These are phyloP conservation scores for Drosophila neonasuta DNA, from an alignment of 2,888 invertebrate species.

Conservation along the genomic window DNA sequence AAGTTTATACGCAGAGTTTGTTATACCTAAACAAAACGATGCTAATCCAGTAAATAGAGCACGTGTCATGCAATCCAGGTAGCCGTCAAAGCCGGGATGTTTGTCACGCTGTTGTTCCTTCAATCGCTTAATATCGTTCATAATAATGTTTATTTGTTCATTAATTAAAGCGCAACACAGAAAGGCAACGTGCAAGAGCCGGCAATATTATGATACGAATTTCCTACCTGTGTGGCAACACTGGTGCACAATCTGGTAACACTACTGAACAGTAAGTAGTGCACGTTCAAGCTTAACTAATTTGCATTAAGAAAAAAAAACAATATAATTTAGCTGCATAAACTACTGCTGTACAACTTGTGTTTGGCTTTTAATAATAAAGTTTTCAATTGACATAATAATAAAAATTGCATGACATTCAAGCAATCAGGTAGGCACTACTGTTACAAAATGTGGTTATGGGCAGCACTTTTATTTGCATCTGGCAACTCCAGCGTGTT, in stretches of 20 bases:
- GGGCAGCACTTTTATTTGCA: constrained; percentile 17
- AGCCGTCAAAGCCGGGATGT: constrained; percentile 83
- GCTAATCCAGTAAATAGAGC: constrained; percentile 82
- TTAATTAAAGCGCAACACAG: constrained; percentile 1
- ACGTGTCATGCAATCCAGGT: constrained; percentile 83
- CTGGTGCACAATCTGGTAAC: constrained; percentile 19
- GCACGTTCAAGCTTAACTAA: neutral
- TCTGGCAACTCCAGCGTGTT: constrained; percentile 33
- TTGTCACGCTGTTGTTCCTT: constrained; percentile 82
- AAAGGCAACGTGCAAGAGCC: constrained; percentile 9
- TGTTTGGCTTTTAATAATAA: neutral
- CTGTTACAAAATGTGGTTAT: neutral
- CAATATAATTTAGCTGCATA: neutral
- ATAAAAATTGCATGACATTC: neutral
- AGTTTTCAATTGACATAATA: neutral
- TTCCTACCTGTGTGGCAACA: constrained; percentile 2
- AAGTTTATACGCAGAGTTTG: constrained; percentile 2
- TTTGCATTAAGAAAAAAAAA: neutral
- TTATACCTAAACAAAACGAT: constrained; percentile 81
- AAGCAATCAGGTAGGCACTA: constrained; percentile 1
- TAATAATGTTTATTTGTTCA: constrained; percentile 58
- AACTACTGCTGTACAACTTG: neutral
- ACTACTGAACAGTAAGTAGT: no score
- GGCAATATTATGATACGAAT: constrained; percentile 11
- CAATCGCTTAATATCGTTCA: constrained; percentile 82